phyloP scores from a whole-genome alignment of 2,113 vertebrate genomes.

The Varanus salvator region DNA sequence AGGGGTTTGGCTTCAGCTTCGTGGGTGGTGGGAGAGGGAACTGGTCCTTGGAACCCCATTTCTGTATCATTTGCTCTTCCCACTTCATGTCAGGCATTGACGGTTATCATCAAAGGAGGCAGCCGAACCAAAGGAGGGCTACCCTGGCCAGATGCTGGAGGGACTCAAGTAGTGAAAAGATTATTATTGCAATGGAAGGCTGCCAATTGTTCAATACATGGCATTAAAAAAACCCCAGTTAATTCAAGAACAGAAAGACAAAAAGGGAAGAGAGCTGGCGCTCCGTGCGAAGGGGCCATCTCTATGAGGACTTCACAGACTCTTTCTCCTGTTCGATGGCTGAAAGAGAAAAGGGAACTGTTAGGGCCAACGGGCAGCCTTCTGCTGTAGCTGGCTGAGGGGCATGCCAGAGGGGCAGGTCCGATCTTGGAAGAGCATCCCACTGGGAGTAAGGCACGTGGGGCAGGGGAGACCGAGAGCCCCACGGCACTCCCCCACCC shows the following conservation, averaged over 20 bases:
- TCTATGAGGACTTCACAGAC: conserved; percentile 72
- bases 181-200: conserved; percentile 15
- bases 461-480: too few species aligned
- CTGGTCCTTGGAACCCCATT: not conserved
- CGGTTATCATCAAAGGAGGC: not conserved
- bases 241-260: conserved; percentile 43
- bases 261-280: conserved; percentile 34
- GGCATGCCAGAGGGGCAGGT: not conserved
- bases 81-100: not conserved
- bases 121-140: conserved; percentile 32
- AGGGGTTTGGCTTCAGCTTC: not conserved
- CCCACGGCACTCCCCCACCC: too few species aligned
- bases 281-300: conserved; percentile 41
- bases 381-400: not conserved
- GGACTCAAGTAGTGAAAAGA: conserved; percentile 37
- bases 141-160: conserved; percentile 7
- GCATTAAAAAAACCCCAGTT: conserved; percentile 23
- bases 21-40: not conserved
- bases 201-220: conserved; percentile 38
- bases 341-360: conserved; percentile 65
- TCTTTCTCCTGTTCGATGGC: conserved; percentile 87
- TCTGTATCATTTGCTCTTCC: not conserved
- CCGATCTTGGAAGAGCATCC: too few species aligned
- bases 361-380: too few species aligned
- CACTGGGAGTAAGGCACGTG: too few species aligned